Evolutionary conservation across 1,140 invertebrate genomes (phyloP).

Genomic region (Lasioglossum baleicum): DNA sequence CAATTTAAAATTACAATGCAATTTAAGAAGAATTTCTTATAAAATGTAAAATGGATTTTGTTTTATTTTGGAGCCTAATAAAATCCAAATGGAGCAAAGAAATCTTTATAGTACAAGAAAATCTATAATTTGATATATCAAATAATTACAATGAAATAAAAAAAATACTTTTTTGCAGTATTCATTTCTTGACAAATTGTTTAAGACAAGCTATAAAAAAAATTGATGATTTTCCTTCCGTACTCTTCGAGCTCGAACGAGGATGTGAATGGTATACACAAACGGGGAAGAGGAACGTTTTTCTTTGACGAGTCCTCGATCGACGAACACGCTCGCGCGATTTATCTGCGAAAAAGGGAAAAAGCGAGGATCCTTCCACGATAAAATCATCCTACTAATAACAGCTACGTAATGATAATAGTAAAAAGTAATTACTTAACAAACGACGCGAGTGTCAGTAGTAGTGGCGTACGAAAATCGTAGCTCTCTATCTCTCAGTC

Average conservation of each 20-base stretch:
- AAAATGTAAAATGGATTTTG: too few relatives aligned
- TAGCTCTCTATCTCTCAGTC: conserved; percentile 48
- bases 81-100: too few relatives aligned
- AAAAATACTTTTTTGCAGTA: too few relatives aligned
- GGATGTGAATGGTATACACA: conserved; percentile 50
- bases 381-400: conserved; percentile 34
- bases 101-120: too few relatives aligned
- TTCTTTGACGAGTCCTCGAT: conserved; percentile 40
- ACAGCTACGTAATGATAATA: conserved; percentile 16
- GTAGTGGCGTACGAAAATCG: conserved; percentile 59
- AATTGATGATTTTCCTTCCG: neutral
- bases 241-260: conserved; percentile 55
- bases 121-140: too few relatives aligned
- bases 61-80: too few relatives aligned
- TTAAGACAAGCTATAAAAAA: too few relatives aligned
- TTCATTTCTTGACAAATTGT: too few relatives aligned
- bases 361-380: conserved; percentile 53
- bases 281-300: conserved; percentile 57
- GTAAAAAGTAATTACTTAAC: conserved; percentile 68
- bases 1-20: too few relatives aligned
- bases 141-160: too few relatives aligned
- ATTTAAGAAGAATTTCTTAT: too few relatives aligned
- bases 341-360: conserved; percentile 31
- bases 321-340: conserved; percentile 22
- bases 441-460: conserved; percentile 68